Conservation (phyloP, 2,113 vertebrate species). For the Herpetotheres cachinnans region DNA sequence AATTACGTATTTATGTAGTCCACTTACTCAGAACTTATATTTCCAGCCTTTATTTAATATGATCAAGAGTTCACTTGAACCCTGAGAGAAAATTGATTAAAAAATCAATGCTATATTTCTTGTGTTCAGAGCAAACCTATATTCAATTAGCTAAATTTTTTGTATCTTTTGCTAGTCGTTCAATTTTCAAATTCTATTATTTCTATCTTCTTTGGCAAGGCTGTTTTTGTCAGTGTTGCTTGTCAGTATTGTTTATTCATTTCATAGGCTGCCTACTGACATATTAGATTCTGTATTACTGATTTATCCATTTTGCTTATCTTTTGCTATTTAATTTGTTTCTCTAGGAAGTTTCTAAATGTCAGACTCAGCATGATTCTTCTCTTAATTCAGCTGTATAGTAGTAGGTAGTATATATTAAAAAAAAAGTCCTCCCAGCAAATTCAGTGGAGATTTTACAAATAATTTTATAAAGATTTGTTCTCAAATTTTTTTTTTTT, state of each 20-base stretch:
- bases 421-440: background rate
- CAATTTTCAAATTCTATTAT: background rate
- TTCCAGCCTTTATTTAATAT: background rate
- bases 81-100: background rate
- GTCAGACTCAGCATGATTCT: background rate
- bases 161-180: background rate
- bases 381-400: background rate
- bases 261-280: background rate
- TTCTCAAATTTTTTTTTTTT: background rate
- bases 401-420: background rate
- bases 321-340: background rate
- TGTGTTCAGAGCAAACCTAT: background rate
- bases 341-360: background rate
- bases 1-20: background rate
- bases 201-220: background rate
- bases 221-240: background rate
- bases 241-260: background rate
- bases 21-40: background rate
- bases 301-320: background rate
- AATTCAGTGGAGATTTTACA: background rate
- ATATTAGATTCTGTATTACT: background rate
- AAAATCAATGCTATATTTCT: background rate
- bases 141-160: background rate
- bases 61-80: background rate
- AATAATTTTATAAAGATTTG: background rate